Conservation (phyloP, 2,113 vertebrate species). For the Chlamydotis undulata region DNA sequence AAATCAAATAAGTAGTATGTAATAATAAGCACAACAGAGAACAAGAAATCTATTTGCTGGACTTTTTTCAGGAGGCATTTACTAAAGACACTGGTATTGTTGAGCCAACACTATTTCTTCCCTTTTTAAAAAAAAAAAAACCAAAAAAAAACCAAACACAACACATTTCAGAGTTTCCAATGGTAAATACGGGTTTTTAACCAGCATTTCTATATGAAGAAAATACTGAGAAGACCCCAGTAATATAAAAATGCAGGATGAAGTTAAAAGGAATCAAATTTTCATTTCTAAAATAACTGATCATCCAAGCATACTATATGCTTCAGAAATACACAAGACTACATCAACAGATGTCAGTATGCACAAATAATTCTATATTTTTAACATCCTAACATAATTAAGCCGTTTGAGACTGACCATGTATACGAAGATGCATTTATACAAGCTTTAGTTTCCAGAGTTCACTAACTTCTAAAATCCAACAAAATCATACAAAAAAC, state of each 20-base stretch:
- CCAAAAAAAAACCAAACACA: too few relatives aligned
- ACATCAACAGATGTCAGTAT: not conserved
- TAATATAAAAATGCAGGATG: not conserved
- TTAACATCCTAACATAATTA: not conserved
- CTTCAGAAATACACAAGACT: not conserved
- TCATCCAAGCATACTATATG: not conserved
- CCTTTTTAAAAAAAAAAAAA: not conserved
- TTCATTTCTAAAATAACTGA: not conserved
- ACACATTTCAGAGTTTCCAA: not conserved
- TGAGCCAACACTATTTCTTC: not conserved
- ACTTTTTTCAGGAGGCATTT: not conserved
- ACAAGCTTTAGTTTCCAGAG: not conserved
- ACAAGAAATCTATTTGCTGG: not conserved
- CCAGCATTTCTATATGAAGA: not conserved
- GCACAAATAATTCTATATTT: not conserved
- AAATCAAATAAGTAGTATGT: not conserved
- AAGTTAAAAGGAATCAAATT: not conserved
- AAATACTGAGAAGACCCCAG: not conserved
- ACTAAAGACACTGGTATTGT: not conserved
- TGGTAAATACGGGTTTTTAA: not conserved
- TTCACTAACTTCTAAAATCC: not conserved
- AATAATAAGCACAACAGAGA: not conserved
- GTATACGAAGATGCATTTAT: not conserved
- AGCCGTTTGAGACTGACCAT: not conserved
- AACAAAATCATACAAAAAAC: not conserved